Conservation (phyloP, 2,888 invertebrate species). For the Agapetus fuscipes region DNA sequence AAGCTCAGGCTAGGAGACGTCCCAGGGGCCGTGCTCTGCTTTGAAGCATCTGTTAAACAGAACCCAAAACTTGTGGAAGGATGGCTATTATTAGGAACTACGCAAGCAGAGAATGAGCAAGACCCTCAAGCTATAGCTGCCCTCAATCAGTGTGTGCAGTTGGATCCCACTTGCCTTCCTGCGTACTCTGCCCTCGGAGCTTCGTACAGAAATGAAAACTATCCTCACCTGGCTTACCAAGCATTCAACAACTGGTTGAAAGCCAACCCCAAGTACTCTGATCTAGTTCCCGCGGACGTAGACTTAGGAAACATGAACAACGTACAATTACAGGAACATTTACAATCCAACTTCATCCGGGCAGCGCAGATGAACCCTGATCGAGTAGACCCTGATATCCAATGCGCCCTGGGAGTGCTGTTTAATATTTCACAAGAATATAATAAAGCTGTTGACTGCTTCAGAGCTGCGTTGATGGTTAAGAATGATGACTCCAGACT, state of each 20-base stretch:
- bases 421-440: constrained; percentile 92
- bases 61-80: constrained; percentile 68
- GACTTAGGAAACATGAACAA: constrained; percentile 35
- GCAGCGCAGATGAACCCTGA: constrained; percentile 70
- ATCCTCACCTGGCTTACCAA: constrained; percentile 80
- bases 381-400: constrained; percentile 80
- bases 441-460: constrained; percentile 95
- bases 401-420: constrained; percentile 88
- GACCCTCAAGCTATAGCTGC: constrained; percentile 91
- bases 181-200: constrained; percentile 89
- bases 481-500: constrained; percentile 74
- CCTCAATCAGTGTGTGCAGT: constrained; percentile 68
- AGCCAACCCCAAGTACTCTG: constrained; percentile 72
- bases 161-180: constrained; percentile 69
- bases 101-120: constrained; percentile 97
- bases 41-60: constrained; percentile 90
- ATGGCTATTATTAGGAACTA: constrained; percentile 82
- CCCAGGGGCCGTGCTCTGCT: constrained; percentile 90
- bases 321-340: constrained; percentile 46
- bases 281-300: constrained; percentile 52
- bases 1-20: constrained; percentile 80
- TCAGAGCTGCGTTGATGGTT: constrained; percentile 78
- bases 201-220: constrained; percentile 93
- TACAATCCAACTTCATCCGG: constrained; percentile 65
- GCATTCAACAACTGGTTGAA: constrained; percentile 70